Evolutionary conservation across 2,888 invertebrate species (phyloP).

Genomic region (Caenorhabditis sinica): DNA sequence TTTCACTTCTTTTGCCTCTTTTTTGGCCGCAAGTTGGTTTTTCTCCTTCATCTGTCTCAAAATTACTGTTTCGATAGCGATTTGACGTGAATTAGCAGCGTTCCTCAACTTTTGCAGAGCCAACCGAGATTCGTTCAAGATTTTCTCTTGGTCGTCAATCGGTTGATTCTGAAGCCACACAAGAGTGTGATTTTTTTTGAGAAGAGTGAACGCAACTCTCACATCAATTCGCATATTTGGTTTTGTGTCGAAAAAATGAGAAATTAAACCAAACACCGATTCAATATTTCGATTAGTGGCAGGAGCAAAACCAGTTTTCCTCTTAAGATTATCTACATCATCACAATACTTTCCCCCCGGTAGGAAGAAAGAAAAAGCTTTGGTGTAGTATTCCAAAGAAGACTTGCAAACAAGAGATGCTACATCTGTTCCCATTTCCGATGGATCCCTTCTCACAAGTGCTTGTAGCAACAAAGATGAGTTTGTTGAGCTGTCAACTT

Average conservation of each 20-base stretch:
- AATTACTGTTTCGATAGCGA: too few relatives aligned
- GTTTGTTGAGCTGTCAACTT: slow-evolving; percentile 3
- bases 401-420: too few relatives aligned
- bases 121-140: too few relatives aligned
- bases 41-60: too few relatives aligned
- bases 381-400: too few relatives aligned
- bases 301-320: neutral
- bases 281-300: neutral
- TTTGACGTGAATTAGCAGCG: too few relatives aligned
- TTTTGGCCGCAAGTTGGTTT: too few relatives aligned
- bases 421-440: neutral
- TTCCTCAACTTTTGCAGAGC: too few relatives aligned
- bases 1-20: too few relatives aligned
- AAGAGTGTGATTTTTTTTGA: slow-evolving; percentile 2
- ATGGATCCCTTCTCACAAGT: neutral
- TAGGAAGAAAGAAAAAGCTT: too few relatives aligned
- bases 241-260: slow-evolving; percentile 1
- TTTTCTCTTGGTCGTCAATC: too few relatives aligned
- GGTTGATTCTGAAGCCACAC: neutral
- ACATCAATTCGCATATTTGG: too few relatives aligned
- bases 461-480: neutral
- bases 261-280: neutral
- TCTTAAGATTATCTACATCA: neutral
- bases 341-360: neutral
- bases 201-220: neutral